Conservation (phyloP, 2,113 vertebrate species). For the Shinisaurus crocodilurus region DNA sequence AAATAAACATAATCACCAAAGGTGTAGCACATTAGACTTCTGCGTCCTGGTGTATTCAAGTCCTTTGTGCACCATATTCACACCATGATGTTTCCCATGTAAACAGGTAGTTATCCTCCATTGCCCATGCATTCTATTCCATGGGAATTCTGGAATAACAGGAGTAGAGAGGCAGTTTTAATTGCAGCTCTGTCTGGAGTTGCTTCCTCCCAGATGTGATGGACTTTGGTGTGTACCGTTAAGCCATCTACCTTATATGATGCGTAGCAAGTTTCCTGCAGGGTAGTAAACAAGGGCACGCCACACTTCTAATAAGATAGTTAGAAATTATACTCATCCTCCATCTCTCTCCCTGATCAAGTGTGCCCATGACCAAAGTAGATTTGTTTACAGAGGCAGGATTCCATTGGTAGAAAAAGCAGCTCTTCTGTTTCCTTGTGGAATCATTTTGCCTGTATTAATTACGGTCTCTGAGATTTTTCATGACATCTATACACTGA, state of each 20-base stretch:
- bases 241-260: too few relatives aligned
- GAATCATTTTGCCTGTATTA: slow-evolving; percentile 22
- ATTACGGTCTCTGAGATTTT: slow-evolving; percentile 44
- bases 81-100: neutral
- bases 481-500: neutral
- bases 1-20: neutral
- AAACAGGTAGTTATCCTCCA: neutral
- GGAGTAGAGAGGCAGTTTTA: neutral
- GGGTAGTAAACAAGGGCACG: neutral
- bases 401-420: neutral
- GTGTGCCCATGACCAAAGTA: neutral
- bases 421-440: neutral
- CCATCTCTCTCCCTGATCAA: neutral
- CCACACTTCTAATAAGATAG: neutral
- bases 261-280: neutral
- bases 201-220: neutral
- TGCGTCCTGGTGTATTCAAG: neutral
- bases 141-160: neutral
- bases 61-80: neutral
- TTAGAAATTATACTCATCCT: neutral
- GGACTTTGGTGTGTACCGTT: neutral
- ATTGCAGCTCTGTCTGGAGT: neutral
- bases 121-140: neutral
- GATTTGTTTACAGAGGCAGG: neutral
- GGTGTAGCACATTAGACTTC: neutral